Conservation (phyloP, 2,113 vertebrate genomes). For the Prietella phreatophila region DNA sequence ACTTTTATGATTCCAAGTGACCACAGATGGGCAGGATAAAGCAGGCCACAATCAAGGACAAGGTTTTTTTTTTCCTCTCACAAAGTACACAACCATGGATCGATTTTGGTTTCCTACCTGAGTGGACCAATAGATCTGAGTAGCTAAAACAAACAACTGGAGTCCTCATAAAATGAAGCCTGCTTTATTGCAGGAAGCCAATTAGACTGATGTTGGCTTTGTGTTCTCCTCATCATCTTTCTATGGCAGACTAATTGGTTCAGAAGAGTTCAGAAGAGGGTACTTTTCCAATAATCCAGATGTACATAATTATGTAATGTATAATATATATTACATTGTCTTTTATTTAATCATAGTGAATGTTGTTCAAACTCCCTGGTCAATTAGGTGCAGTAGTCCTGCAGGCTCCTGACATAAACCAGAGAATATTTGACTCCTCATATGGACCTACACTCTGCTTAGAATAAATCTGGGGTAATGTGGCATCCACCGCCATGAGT, state of each 20-base stretch:
- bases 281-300: conserved; percentile 4
- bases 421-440: background rate
- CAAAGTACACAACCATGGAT: conserved; percentile 37
- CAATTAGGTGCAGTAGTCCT: background rate
- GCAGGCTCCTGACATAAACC: background rate
- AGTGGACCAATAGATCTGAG: conserved; percentile 20
- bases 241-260: conserved; percentile 4
- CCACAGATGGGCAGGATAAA: conserved; percentile 12
- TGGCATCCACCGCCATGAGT: background rate
- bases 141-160: conserved; percentile 27
- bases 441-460: background rate
- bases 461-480: background rate
- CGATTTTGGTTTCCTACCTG: conserved; percentile 23
- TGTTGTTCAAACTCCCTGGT: background rate
- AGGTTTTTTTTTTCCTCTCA: background rate
- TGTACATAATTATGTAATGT: conserved; percentile 2
- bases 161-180: conserved; percentile 24
- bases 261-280: background rate
- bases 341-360: conserved; percentile 13
- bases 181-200: conserved; percentile 39
- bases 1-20: conserved; percentile 38
- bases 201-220: conserved; percentile 25
- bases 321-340: background rate
- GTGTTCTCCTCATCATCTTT: conserved; percentile 23
- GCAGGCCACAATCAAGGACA: conserved; percentile 34